Percentiles rank a stretch among this genome's conserved stretches.
Evolutionary conservation across 2,113 vertebrate species (phyloP).

Genomic region (Myiagra hebetior): DNA sequence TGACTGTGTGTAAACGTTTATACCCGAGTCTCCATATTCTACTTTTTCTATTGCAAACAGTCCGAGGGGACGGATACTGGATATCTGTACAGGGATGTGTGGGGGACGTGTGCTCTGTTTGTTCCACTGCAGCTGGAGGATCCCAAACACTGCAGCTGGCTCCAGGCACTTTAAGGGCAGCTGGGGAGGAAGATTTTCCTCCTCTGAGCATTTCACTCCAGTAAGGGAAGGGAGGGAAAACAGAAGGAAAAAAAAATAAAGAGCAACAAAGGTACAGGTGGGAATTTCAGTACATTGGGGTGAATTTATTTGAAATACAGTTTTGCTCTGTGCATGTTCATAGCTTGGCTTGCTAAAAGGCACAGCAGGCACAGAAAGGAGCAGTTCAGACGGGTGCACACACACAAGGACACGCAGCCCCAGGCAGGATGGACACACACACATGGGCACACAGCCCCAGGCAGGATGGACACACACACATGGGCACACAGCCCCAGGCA

Average conservation of each 20-base stretch:
- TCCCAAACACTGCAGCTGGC: slow-evolving; percentile 56
- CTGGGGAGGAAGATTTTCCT: slow-evolving; percentile 31
- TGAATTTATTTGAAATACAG: slow-evolving; percentile 11
- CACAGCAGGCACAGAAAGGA: slow-evolving; percentile 4
- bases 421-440: not conserved
- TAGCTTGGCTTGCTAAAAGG: slow-evolving; percentile 27
- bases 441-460: too few species aligned
- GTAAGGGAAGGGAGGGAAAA: not conserved
- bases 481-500: not conserved
- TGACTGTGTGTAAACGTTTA: slow-evolving; percentile 70
- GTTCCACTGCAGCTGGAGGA: slow-evolving; percentile 68
- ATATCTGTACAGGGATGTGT: not conserved
- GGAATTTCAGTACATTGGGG: slow-evolving; percentile 35
- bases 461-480: not conserved
- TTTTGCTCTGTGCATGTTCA: not conserved
- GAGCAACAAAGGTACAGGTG: not conserved
- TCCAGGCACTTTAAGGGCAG: slow-evolving; percentile 51
- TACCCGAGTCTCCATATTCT: slow-evolving; percentile 61
- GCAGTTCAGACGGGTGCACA: slow-evolving; percentile 6
- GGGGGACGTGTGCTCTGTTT: slow-evolving; percentile 37
- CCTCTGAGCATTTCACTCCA: slow-evolving; percentile 37
- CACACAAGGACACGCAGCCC: not conserved
- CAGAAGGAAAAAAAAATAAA: not conserved
- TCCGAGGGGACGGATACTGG: slow-evolving; percentile 46
- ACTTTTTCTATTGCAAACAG: slow-evolving; percentile 59